Percentiles rank a stretch among this genome's conserved stretches.
These are phyloP conservation scores for Crotalus helleri DNA, from an alignment of 2,113 vertebrate genomes.

Conservation along the genomic window DNA sequence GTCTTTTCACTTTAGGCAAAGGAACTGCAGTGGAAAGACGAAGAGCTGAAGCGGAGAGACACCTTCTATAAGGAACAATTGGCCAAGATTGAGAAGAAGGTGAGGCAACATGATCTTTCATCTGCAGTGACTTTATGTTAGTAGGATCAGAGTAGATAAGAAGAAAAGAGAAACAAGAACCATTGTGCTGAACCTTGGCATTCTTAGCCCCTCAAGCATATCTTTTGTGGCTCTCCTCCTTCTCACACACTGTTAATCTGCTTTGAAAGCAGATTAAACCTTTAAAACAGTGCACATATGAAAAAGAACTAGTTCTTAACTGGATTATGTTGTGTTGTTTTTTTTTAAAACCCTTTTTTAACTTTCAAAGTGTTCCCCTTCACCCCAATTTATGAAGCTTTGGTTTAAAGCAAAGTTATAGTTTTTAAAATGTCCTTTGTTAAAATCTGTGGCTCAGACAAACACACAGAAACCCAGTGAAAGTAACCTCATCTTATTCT, in stretches of 20 bases:
- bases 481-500: slow-evolving; percentile 47
- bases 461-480: slow-evolving; percentile 17
- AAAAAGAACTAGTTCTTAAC: slow-evolving; percentile 48
- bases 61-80: slow-evolving; percentile 87
- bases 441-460: slow-evolving; percentile 41
- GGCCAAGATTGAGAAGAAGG: slow-evolving; percentile 84
- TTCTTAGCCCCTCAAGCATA: background rate
- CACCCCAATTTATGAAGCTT: slow-evolving; percentile 17
- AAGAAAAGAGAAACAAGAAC: background rate
- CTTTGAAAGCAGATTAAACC: slow-evolving; percentile 2
- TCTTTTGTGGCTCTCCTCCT: background rate
- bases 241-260: background rate
- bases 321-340: background rate
- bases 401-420: slow-evolving; percentile 51
- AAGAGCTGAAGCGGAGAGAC: slow-evolving; percentile 74
- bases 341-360: slow-evolving; percentile 18
- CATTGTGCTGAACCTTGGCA: slow-evolving; percentile 3
- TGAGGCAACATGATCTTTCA: slow-evolving; percentile 48
- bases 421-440: slow-evolving; percentile 44
- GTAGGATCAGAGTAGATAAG: background rate
- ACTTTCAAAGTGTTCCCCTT: slow-evolving; percentile 23
- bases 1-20: slow-evolving; percentile 68
- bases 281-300: slow-evolving; percentile 37
- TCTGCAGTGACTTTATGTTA: background rate
- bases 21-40: slow-evolving; percentile 79